These are phyloP conservation scores for Lamellibrachia luymesi DNA, from an alignment of 1,140 invertebrate species.

Conservation along the genomic window DNA sequence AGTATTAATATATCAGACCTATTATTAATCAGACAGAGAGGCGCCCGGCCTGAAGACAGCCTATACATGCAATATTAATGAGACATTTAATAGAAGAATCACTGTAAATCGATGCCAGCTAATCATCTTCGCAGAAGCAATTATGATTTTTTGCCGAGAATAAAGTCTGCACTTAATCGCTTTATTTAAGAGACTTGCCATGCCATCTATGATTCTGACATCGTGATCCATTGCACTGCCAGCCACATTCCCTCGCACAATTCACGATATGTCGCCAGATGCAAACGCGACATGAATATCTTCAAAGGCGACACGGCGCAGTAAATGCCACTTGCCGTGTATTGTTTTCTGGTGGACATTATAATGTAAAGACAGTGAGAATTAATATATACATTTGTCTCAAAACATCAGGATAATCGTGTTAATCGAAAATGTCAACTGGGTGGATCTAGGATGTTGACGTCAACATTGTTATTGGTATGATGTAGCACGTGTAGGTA, in stretches of 20 bases:
- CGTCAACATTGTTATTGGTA: too few species aligned
- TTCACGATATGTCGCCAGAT: neutral
- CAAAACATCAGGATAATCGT: too few species aligned
- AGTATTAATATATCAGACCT: neutral
- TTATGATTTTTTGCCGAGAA: neutral
- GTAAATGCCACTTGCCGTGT: neutral
- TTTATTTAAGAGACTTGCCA: neutral
- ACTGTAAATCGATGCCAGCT: neutral
- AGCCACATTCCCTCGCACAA: neutral
- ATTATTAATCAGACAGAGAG: neutral
- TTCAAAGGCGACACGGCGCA: neutral
- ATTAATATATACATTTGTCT: too few species aligned
- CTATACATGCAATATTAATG: neutral
- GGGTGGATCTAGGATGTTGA: too few species aligned
- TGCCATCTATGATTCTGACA: neutral
- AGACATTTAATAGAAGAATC: constrained; percentile 5
- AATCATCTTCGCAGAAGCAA: neutral
- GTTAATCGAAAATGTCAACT: too few species aligned
- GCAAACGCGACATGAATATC: neutral
- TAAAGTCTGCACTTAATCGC: neutral
- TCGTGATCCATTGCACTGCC: neutral
- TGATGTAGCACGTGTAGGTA: too few species aligned
- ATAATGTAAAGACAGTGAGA: too few species aligned
- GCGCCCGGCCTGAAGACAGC: neutral
- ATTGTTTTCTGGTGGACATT: too few species aligned